Percentiles rank a stretch among this genome's conserved stretches.
Conservation (phyloP, 2,113 vertebrate genomes). For the Ginglymostoma cirratum region DNA sequence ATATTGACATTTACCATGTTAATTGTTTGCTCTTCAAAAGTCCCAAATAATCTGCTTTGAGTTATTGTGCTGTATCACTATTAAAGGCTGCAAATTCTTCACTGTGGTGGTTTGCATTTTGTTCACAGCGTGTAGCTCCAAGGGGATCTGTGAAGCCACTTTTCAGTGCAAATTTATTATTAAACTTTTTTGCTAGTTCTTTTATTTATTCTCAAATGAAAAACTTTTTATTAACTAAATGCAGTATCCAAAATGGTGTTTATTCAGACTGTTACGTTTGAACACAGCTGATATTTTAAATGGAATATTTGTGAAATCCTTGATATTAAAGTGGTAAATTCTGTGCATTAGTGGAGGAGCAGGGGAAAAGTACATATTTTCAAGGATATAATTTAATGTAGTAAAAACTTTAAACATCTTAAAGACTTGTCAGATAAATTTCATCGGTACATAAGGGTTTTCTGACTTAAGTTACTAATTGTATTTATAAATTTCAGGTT, state of each 20-base stretch:
- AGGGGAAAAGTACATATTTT: background rate
- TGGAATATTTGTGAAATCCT: background rate
- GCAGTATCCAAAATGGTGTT: background rate
- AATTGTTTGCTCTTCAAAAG: background rate
- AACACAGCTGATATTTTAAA: background rate
- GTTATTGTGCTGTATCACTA: background rate
- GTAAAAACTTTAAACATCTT: background rate
- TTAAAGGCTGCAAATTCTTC: background rate
- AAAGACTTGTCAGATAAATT: background rate
- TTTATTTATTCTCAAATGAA: background rate
- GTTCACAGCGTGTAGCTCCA: background rate
- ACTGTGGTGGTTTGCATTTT: background rate
- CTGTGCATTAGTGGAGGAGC: background rate
- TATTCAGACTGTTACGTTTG: background rate
- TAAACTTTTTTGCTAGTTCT: background rate
- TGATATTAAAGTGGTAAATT: background rate
- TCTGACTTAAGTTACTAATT: background rate
- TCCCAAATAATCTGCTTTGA: background rate
- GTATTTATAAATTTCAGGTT: conserved; percentile 33
- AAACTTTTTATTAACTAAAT: background rate
- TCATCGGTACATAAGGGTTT: background rate
- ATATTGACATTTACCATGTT: background rate
- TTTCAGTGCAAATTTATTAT: background rate
- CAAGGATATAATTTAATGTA: background rate
- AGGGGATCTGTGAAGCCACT: background rate